These are phyloP conservation scores for Achlya flavicornis DNA, from an alignment of 2,888 invertebrate genomes.

Conservation along the genomic window DNA sequence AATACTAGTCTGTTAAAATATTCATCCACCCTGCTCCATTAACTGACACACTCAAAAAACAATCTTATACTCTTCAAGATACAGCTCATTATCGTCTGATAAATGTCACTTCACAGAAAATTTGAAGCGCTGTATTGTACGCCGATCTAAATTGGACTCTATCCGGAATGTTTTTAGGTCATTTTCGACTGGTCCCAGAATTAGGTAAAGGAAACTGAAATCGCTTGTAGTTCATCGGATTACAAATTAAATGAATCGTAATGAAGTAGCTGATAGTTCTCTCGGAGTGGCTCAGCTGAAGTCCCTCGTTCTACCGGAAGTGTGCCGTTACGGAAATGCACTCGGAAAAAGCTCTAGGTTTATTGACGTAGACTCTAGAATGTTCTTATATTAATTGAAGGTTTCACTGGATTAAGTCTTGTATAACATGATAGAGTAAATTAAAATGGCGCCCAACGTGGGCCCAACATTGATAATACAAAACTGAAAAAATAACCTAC, in stretches of 20 bases:
- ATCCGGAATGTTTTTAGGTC: neutral
- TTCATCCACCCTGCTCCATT: conserved; percentile 5
- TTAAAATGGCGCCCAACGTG: neutral
- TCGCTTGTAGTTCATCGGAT: conserved; percentile 20
- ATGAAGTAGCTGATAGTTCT: conserved; percentile 30
- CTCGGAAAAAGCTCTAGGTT: neutral
- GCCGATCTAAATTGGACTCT: neutral
- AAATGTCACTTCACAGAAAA: neutral
- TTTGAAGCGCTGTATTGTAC: neutral
- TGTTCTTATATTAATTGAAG: neutral
- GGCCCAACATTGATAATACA: neutral
- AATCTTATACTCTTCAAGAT: neutral
- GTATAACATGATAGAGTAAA: neutral
- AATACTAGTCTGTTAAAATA: conserved; percentile 10
- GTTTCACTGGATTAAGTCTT: neutral
- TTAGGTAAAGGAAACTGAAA: neutral
- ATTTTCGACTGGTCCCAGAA: neutral
- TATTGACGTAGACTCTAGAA: neutral
- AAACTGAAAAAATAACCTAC: neutral
- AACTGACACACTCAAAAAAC: neutral
- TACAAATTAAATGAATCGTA: conserved; percentile 50
- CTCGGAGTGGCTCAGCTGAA: conserved; percentile 1
- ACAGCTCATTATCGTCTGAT: conserved; percentile 3
- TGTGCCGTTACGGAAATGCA: conserved; percentile 1
- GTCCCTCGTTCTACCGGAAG: neutral